phyloP scores from a whole-genome alignment of 2,797 vertebrate species.

The Onychomys leucogaster region DNA sequence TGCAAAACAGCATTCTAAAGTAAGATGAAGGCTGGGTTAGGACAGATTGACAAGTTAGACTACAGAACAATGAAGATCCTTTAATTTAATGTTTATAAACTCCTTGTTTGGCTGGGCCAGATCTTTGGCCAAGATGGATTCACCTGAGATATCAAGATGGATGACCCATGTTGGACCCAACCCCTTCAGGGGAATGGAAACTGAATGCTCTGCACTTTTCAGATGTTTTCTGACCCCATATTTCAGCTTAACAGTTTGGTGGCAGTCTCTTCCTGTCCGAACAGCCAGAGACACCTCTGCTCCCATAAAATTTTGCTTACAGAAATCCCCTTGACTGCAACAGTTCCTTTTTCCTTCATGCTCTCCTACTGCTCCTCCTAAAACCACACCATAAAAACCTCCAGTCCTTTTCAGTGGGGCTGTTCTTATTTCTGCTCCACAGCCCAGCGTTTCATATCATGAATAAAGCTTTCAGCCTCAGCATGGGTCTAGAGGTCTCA shows the following conservation, averaged over 20 bases:
- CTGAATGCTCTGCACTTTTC: neutral
- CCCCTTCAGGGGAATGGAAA: no score
- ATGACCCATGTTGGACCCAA: neutral
- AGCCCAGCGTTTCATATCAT: neutral
- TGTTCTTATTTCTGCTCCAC: neutral
- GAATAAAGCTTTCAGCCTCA: neutral
- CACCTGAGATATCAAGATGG: neutral
- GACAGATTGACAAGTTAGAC: no score
- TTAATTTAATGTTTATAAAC: neutral
- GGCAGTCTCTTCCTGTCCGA: neutral
- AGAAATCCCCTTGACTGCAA: neutral
- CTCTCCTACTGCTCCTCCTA: no score
- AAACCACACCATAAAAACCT: neutral
- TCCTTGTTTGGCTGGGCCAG: neutral
- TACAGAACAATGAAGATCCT: neutral
- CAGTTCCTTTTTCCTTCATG: neutral
- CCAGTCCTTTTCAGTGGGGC: neutral
- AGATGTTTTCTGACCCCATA: neutral
- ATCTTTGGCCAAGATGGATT: neutral
- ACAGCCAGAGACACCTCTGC: accelerated
- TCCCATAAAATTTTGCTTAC: neutral
- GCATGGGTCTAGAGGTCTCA: neutral
- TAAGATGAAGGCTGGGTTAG: neutral
- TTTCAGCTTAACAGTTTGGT: neutral
- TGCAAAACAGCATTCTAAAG: neutral